Conservation (phyloP, 2,797 vertebrate species). For the Crenichthys baileyi region DNA sequence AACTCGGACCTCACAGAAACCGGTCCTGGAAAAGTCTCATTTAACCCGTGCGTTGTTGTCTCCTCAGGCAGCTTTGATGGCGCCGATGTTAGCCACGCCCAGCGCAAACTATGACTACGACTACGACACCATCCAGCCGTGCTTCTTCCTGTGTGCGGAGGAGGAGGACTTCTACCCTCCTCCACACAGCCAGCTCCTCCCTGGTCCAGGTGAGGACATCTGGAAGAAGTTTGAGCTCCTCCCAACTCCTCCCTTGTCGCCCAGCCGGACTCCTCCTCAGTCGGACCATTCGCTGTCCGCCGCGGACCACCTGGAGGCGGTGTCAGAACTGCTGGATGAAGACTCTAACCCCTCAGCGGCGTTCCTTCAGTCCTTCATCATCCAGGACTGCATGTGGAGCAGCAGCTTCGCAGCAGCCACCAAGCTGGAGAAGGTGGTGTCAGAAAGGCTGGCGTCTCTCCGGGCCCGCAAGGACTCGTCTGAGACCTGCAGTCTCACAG, state of each 20-base stretch:
- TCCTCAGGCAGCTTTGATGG: slow-evolving; percentile 28
- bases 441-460: slow-evolving; percentile 86
- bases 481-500: neutral
- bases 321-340: slow-evolving; percentile 84
- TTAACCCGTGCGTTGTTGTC: neutral
- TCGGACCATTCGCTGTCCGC: neutral
- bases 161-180: slow-evolving; percentile 91
- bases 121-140: slow-evolving; percentile 53
- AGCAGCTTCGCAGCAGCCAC: slow-evolving; percentile 89
- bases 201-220: slow-evolving; percentile 92
- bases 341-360: slow-evolving; percentile 85
- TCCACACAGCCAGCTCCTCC: slow-evolving; percentile 84
- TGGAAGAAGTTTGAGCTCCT: slow-evolving; percentile 96
- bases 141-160: slow-evolving; percentile 87
- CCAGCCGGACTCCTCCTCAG: slow-evolving; percentile 21
- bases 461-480: slow-evolving; percentile 74
- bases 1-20: neutral
- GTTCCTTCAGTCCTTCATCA: slow-evolving; percentile 89
- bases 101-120: slow-evolving; percentile 41
- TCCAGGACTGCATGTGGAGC: slow-evolving; percentile 97
- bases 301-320: slow-evolving; percentile 40
- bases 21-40: neutral
- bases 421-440: slow-evolving; percentile 88
- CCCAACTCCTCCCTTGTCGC: slow-evolving; percentile 86
- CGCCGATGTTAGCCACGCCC: slow-evolving; percentile 28